Evolutionary conservation across 1,140 invertebrate species (phyloP).

Genomic region (Zaprionus lachaisei): DNA sequence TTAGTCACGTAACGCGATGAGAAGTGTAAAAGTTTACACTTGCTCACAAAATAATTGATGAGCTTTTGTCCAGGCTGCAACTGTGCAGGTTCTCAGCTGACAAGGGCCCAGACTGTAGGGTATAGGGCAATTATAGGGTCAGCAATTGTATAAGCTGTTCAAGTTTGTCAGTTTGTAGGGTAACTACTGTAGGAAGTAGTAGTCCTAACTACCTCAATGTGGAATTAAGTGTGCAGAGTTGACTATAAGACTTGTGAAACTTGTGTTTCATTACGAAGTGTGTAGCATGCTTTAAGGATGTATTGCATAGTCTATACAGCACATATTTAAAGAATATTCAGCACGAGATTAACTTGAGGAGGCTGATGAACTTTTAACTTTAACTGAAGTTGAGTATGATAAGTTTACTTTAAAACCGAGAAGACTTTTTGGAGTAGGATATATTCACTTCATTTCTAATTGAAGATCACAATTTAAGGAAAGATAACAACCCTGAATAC

Average conservation of each 20-base stretch:
- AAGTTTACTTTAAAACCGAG: no score
- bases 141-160: not conserved
- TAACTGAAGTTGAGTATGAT: no score
- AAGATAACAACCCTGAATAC: no score
- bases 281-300: not conserved
- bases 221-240: not conserved
- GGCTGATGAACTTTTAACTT: no score
- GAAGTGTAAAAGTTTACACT: conserved; percentile 48
- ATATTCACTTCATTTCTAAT: no score
- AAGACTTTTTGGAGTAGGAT: no score
- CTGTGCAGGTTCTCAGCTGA: conserved; percentile 29
- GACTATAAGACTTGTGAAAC: not conserved
- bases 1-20: conserved; percentile 15
- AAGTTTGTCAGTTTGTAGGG: not conserved
- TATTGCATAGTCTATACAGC: not conserved
- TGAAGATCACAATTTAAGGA: no score
- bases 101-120: not conserved
- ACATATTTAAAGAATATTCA: not conserved
- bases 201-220: not conserved
- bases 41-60: conserved; percentile 26
- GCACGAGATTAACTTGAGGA: no score
- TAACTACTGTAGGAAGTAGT: no score
- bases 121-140: not conserved
- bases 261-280: not conserved
- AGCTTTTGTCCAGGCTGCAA: not conserved